Base-by-base conservation (phyloP, 1,140 invertebrate genomes). In the Bombus sylvicola region DNA sequence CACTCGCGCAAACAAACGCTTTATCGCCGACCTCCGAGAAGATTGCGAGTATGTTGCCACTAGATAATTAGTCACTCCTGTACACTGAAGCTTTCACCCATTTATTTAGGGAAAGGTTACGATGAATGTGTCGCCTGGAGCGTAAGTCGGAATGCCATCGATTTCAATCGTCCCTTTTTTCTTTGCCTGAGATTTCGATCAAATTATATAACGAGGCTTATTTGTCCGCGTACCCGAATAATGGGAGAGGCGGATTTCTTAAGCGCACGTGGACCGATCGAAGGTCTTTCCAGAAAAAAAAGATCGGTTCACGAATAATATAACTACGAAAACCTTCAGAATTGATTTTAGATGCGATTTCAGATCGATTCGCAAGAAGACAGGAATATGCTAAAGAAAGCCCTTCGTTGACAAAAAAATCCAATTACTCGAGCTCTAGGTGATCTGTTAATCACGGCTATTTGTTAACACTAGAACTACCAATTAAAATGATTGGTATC, bases 261-360 rank as follows among this genome's bases (percentile, higher is more conserved):
- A 28, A n/a, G n/a, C 31, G n/a, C 57, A 39, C 81, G 81, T 77
- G 73, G 62, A 69, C 13, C 34, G 28, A 53, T n/a, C 81, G 81
- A 78, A 83, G 74, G 74, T 78, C 74, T 78, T 66, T 69, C 47
- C n/a, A 22, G 1, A 64, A 78, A 83, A 9, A 28, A 57, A 72
- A 72, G 59, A 25, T 64, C 25, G 15, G 9, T 72, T 72, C 12
- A 28, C 28, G 69, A 13, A n/a, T 12, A 34, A 59, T 31, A 25
- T n/a, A 4, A 4, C 2, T 5, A 5, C 0, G 47, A 31, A 25
- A 72, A n/a, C 47, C 5, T 57, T n/a, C 43, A 10, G 66, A 39
- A 28, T 3, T 25, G 2, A 2, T 31, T 43, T 22, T 22, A n/a
- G 9, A 78, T 10, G 3, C 22, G n/a, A n/a, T 47, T 47, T 47